These are phyloP conservation scores for Corythucha ciliata DNA, from an alignment of 2,888 invertebrate genomes.

Conservation along the genomic window DNA sequence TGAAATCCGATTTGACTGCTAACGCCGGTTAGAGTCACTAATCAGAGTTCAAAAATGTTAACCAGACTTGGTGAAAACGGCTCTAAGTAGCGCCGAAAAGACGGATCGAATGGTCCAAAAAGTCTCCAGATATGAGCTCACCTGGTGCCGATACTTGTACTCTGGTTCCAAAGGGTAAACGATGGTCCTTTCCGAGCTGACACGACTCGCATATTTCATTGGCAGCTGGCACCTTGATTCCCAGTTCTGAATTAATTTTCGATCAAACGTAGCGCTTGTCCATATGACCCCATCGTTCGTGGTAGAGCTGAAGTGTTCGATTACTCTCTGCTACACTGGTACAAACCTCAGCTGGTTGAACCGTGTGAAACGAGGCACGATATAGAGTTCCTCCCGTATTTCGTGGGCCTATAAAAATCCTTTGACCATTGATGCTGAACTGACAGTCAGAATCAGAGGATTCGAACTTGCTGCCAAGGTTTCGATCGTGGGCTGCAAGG, in stretches of 20 bases:
- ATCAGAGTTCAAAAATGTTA: no score
- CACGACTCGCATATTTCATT: constrained; percentile 35
- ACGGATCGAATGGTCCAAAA: constrained; percentile 33
- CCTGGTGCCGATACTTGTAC: constrained; percentile 29
- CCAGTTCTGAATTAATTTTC: constrained; percentile 34
- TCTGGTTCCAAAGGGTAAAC: constrained; percentile 28
- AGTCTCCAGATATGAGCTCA: constrained; percentile 34
- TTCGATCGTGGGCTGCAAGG: constrained; percentile 17
- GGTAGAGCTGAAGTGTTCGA: not conserved
- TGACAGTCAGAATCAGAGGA: not conserved
- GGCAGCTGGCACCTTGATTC: constrained; percentile 32
- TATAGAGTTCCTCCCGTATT: not conserved
- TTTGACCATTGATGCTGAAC: not conserved
- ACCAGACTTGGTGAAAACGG: no score
- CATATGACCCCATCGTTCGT: constrained; percentile 37
- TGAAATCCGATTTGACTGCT: no score
- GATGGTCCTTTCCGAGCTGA: constrained; percentile 33
- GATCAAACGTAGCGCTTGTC: constrained; percentile 37
- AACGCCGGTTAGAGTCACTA: no score
- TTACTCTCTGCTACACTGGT: not conserved
- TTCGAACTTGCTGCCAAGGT: constrained; percentile 10
- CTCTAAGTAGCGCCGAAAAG: no score
- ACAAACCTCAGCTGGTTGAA: constrained; percentile 36
- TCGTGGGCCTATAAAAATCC: constrained; percentile 3
- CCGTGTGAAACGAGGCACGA: constrained; percentile 8